These are phyloP conservation scores for Cheilosia grossa DNA, from an alignment of 2,888 invertebrate genomes.

Conservation along the genomic window DNA sequence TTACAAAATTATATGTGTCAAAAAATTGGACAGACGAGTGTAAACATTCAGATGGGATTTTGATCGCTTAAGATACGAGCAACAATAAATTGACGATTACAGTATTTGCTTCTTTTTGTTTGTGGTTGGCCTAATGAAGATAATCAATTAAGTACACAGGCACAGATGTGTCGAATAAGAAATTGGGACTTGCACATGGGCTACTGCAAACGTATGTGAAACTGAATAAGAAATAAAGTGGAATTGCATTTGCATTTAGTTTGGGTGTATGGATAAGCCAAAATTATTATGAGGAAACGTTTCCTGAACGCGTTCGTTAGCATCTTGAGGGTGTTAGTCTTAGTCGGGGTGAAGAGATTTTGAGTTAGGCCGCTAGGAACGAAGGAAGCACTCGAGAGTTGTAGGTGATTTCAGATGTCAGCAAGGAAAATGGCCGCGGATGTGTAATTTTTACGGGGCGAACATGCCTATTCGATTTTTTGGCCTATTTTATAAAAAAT, in stretches of 20 bases:
- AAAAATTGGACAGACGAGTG: constrained; percentile 50
- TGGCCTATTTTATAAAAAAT: too few relatives aligned
- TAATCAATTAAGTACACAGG: constrained; percentile 61
- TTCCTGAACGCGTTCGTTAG: neutral
- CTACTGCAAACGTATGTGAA: constrained; percentile 40
- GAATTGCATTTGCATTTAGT: constrained; percentile 3
- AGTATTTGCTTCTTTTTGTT: constrained; percentile 3
- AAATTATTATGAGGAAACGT: constrained; percentile 5
- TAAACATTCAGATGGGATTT: constrained; percentile 61
- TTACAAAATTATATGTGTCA: constrained; percentile 67
- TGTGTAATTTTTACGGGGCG: too few relatives aligned
- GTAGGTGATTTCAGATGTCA: neutral
- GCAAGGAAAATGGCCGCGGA: too few relatives aligned
- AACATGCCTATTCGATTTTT: too few relatives aligned
- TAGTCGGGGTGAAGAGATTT: too few relatives aligned
- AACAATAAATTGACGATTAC: constrained; percentile 66
- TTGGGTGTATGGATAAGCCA: neutral
- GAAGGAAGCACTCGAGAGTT: neutral
- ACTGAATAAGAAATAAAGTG: constrained; percentile 17
- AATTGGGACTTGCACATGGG: constrained; percentile 25
- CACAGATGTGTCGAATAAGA: constrained; percentile 48
- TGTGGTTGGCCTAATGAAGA: constrained; percentile 57
- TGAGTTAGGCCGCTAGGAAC: neutral
- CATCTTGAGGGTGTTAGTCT: neutral
- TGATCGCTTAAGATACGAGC: constrained; percentile 52